phyloP scores from a whole-genome alignment of 2,888 invertebrate genomes.

The Andrena hattorfiana region DNA sequence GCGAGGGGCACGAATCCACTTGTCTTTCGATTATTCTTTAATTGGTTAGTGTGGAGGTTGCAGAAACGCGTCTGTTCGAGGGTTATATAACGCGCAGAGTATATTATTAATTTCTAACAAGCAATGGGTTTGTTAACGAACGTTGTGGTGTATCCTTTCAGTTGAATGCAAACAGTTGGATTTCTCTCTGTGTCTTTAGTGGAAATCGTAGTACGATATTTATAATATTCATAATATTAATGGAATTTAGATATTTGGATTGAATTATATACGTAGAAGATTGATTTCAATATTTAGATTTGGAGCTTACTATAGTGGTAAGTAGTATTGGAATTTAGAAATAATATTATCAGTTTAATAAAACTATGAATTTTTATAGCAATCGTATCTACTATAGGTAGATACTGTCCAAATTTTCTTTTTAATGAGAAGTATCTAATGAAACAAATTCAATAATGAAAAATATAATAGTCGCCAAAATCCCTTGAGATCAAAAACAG shows the following conservation, averaged over 20 bases:
- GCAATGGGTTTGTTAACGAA: background rate
- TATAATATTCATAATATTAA: too few species aligned
- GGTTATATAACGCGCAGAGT: slow-evolving; percentile 1
- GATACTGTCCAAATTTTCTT: too few species aligned
- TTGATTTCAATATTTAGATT: background rate
- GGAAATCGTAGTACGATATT: background rate
- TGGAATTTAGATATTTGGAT: too few species aligned
- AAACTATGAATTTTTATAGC: background rate
- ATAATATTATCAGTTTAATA: background rate
- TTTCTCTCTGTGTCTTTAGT: background rate
- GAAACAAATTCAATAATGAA: background rate
- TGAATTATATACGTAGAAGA: background rate
- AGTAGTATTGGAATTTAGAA: background rate
- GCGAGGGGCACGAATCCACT: background rate
- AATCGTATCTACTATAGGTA: background rate
- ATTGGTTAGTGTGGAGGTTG: background rate
- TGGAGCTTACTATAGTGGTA: background rate
- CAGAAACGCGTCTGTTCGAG: background rate
- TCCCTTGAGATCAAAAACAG: background rate
- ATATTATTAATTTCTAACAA: background rate
- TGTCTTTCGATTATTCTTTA: background rate
- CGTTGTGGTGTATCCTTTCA: background rate
- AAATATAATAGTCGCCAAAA: background rate
- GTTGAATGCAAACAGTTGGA: background rate
- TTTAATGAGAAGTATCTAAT: background rate